Conservation (phyloP, 30 jellyfish, hydroid and myxozoan genomes). For the Morbakka virulenta region DNA sequence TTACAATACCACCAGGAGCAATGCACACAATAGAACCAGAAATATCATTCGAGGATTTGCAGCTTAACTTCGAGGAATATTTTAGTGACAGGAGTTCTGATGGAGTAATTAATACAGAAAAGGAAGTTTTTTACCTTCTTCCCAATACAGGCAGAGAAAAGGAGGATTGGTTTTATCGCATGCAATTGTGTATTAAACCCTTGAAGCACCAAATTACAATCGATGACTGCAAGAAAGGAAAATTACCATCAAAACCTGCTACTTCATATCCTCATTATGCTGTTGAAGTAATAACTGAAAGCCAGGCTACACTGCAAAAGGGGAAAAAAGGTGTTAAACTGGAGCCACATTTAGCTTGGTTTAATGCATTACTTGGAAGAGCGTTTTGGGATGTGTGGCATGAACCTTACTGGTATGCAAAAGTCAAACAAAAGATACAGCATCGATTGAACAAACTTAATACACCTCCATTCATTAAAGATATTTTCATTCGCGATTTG, state of each 20-base stretch:
- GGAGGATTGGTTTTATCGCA: conserved; percentile 96
- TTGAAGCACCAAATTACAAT: conserved; percentile 82
- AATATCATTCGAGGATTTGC: conserved; percentile 75
- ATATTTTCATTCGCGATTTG: conserved; percentile 71
- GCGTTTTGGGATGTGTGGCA: conserved; percentile 99
- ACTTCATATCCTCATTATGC: conserved; percentile 89
- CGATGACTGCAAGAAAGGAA: conserved; percentile 35
- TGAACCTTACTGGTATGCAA: conserved; percentile 92
- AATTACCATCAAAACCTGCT: conserved; percentile 54
- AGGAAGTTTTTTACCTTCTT: conserved; percentile 56
- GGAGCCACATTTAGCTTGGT: conserved; percentile 96
- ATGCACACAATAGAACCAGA: conserved; percentile 67
- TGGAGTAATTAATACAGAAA: conserved; percentile 35
- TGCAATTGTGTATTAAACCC: conserved; percentile 86
- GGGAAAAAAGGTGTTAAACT: conserved; percentile 65
- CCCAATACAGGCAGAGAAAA: conserved; percentile 94
- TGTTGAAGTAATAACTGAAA: conserved; percentile 80
- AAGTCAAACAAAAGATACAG: conserved; percentile 85
- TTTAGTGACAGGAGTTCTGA: conserved; percentile 29
- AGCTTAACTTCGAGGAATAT: conserved; percentile 48
- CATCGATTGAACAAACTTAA: conserved; percentile 74
- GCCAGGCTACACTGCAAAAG: conserved; percentile 81
- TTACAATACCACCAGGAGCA: conserved; percentile 69
- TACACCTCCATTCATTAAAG: conserved; percentile 95
- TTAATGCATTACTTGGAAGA: conserved; percentile 83